Conservation (phyloP, 2,797 vertebrate genomes). For the Lophotriccus pileatus region DNA sequence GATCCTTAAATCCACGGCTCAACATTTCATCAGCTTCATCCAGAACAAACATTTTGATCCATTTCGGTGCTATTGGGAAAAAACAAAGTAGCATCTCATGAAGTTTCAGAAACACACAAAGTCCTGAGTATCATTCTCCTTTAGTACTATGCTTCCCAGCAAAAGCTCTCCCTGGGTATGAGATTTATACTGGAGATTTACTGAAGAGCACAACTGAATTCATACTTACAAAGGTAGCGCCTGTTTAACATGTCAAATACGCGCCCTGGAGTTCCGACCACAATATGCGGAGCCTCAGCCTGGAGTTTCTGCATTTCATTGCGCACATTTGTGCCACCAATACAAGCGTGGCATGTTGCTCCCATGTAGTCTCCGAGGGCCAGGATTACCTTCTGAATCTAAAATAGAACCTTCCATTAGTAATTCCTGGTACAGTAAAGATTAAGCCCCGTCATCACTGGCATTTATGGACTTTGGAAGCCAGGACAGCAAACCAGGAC, state of each 20-base stretch:
- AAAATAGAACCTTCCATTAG: conserved; percentile 34
- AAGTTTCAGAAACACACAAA: not conserved
- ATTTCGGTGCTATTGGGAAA: conserved; percentile 83
- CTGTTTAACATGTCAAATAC: conserved; percentile 97
- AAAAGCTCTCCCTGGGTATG: fast-evolving
- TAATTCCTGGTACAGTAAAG: not conserved
- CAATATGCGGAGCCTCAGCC: conserved; percentile 93
- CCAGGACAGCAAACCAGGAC: not conserved
- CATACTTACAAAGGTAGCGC: conserved; percentile 87
- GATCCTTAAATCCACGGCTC: conserved; percentile 99
- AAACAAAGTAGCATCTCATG: fast-evolving
- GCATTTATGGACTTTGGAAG: not conserved
- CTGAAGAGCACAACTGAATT: not conserved
- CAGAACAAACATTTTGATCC: conserved; percentile 99
- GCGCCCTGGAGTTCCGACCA: conserved; percentile 95
- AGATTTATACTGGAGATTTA: fast-evolving
- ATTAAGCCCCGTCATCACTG: not conserved
- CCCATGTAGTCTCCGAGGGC: conserved; percentile 98
- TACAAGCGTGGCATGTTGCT: conserved; percentile 94
- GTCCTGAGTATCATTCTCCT: not conserved
- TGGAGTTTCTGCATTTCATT: conserved; percentile 94
- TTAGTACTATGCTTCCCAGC: not conserved
- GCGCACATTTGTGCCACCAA: conserved; percentile 93
- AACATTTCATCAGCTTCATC: conserved; percentile 99
- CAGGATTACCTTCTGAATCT: conserved; percentile 99